phyloP scores from a whole-genome alignment of 2,797 vertebrate genomes.

The Petrocephalus schoutedeni region DNA sequence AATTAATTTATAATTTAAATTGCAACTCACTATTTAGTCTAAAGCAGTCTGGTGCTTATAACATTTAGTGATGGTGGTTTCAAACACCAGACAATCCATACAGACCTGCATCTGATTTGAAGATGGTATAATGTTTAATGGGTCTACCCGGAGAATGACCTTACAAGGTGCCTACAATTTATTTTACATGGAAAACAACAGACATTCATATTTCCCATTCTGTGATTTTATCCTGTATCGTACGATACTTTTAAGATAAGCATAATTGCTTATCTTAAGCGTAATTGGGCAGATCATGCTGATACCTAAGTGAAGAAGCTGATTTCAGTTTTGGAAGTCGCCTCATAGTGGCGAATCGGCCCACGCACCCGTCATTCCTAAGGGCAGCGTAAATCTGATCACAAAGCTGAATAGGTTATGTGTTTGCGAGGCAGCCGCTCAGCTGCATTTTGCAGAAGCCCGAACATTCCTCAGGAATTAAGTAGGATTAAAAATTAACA shows the following conservation, averaged over 20 bases:
- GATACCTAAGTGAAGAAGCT: neutral
- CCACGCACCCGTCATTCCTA: neutral
- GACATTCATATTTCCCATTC: neutral
- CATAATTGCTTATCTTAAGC: neutral
- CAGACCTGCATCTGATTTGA: no score
- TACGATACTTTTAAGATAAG: neutral
- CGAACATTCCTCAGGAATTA: slow-evolving; percentile 7
- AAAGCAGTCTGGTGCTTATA: neutral
- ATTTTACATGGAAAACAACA: neutral
- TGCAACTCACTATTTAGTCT: neutral
- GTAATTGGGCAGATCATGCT: neutral
- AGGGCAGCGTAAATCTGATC: neutral
- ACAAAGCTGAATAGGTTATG: neutral
- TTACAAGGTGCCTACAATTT: neutral
- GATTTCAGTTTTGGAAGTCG: neutral
- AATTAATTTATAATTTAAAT: neutral
- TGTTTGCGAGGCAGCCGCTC: neutral
- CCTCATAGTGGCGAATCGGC: neutral
- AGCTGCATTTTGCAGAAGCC: slow-evolving; percentile 1
- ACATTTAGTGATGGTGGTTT: neutral
- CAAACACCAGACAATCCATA: neutral
- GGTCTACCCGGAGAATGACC: neutral
- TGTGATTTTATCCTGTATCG: neutral
- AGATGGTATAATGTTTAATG: neutral
- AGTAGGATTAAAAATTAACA: slow-evolving; percentile 3